phyloP scores from a whole-genome alignment of 2,113 vertebrate species.

The Grammomys surdaster region DNA sequence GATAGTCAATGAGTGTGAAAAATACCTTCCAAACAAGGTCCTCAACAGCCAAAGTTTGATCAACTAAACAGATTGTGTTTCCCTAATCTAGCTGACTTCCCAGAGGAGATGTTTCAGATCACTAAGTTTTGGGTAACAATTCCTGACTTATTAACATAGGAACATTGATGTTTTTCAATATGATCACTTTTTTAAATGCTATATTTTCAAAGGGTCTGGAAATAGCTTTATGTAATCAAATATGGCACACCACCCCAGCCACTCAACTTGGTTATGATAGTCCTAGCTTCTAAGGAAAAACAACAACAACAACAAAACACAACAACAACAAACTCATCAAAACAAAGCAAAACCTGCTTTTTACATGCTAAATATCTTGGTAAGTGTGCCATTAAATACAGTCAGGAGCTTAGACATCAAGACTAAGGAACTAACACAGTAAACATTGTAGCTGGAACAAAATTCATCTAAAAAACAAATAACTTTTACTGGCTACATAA shows the following conservation, averaged over 20 bases:
- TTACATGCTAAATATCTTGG: constrained; percentile 88
- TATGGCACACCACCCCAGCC: constrained; percentile 72
- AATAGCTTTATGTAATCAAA: constrained; percentile 84
- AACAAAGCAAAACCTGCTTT: constrained; percentile 85
- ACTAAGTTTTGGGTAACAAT: not conserved
- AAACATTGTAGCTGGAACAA: constrained; percentile 83
- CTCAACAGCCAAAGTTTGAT: not conserved
- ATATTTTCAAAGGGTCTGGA: not conserved
- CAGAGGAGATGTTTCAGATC: not conserved
- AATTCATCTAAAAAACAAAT: constrained; percentile 78
- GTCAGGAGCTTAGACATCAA: constrained; percentile 80
- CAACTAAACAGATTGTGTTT: not conserved
- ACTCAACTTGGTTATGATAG: constrained; percentile 86
- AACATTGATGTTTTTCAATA: not conserved
- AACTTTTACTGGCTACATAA: constrained; percentile 82
- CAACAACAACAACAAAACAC: not conserved
- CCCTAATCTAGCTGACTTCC: not conserved
- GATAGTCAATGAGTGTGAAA: not conserved
- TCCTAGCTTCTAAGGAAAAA: constrained; percentile 85
- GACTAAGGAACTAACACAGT: constrained; percentile 83
- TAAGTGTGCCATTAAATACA: constrained; percentile 86
- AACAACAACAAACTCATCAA: not conserved
- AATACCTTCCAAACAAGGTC: not conserved
- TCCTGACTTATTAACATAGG: not conserved
- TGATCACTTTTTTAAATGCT: not conserved